Conservation (phyloP, 2,113 vertebrate species). For the Aplodontia rufa region DNA sequence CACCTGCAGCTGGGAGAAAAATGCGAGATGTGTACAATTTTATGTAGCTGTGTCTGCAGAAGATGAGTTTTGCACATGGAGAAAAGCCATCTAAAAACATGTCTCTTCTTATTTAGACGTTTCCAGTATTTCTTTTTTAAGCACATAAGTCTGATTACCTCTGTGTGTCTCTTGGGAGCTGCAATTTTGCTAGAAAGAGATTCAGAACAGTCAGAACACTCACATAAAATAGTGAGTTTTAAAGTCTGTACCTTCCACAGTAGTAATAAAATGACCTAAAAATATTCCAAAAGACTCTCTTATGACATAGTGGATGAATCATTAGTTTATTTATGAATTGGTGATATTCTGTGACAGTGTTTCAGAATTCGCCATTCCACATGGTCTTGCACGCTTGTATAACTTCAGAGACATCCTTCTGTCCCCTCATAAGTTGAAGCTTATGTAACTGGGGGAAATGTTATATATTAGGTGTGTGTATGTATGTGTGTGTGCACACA, state of each 20-base stretch:
- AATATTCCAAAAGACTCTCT: conserved; percentile 61
- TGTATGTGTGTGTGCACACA: background rate
- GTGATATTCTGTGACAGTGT: conserved; percentile 31
- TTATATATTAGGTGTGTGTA: background rate
- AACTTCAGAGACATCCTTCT: conserved; percentile 42
- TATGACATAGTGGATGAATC: conserved; percentile 62
- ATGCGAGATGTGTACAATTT: conserved; percentile 54
- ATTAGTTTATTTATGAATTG: conserved; percentile 63
- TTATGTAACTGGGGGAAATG: conserved; percentile 26
- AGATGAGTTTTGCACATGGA: conserved; percentile 54
- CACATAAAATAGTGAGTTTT: conserved; percentile 69
- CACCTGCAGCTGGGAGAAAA: conserved; percentile 68
- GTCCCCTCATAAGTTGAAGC: background rate
- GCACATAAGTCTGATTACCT: conserved; percentile 73
- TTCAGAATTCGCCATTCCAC: conserved; percentile 42
- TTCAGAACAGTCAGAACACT: conserved; percentile 63
- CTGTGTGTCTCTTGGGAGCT: conserved; percentile 63
- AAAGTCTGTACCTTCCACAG: conserved; percentile 48
- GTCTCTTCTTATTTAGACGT: conserved; percentile 66
- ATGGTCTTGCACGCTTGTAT: conserved; percentile 37
- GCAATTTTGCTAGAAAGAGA: conserved; percentile 71
- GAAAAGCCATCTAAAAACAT: conserved; percentile 62
- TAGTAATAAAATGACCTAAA: conserved; percentile 70
- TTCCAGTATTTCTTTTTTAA: conserved; percentile 74
- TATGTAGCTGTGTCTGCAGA: conserved; percentile 64